phyloP scores from a whole-genome alignment of 2,797 vertebrate species.

The Aselliscus stoliczkanus region DNA sequence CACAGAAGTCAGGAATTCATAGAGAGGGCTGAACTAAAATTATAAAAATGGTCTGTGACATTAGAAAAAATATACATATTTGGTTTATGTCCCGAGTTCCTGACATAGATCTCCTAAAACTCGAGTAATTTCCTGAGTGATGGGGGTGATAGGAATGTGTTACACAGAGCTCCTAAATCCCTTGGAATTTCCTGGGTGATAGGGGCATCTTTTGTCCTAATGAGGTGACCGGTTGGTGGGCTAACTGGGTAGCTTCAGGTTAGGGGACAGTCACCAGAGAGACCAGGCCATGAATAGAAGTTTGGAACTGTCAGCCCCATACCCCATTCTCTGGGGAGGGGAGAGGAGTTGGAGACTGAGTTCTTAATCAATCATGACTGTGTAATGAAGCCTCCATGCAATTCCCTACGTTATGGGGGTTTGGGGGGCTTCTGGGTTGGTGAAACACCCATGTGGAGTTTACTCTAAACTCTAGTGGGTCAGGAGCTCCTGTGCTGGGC shows the following conservation, averaged over 20 bases:
- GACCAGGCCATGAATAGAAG: background rate
- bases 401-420: background rate
- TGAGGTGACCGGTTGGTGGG: background rate
- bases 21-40: slow-evolving; percentile 21
- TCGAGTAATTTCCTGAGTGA: background rate
- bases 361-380: background rate
- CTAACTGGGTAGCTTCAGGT: background rate
- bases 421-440: background rate
- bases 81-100: background rate
- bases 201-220: background rate
- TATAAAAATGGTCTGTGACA: background rate
- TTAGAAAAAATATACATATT: background rate
- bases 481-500: background rate
- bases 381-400: background rate
- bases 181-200: background rate
- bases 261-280: background rate
- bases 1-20: slow-evolving; percentile 35
- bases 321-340: background rate
- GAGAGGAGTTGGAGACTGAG: background rate
- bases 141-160: background rate
- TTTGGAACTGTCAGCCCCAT: background rate
- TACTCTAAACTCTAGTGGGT: background rate
- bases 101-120: background rate
- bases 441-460: background rate
- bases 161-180: background rate